Evolutionary conservation across 1,140 invertebrate genomes (phyloP), one percentile per base, ranked within the genome.

Genomic region (Drosophila bocki): DNA sequence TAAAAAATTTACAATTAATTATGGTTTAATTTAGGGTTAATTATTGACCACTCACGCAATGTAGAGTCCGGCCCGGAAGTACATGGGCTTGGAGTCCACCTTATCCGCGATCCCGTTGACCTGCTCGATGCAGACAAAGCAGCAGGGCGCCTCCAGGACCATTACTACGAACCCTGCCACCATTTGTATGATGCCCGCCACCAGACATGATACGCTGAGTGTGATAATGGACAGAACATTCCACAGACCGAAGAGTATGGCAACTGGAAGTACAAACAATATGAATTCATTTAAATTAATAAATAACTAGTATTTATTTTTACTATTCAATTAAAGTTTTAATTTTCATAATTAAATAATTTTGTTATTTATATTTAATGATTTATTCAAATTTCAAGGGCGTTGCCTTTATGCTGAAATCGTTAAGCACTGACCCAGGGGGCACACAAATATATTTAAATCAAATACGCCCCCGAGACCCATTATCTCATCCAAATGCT

Each of bases 41-140:
- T 29, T 29, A 50, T 53, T 56, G 54, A 15, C 37, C 87, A 95
- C 96, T 96, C 94, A 99, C 98, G 95, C 91, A 81, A 96, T 94
- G 94, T 99, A 99, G 54, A 95, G 94, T 9, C 95, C 95, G n/a
- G 97, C 98, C 94, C 98, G 96, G 85, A 98, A 96, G 96, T 97
- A 99, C 92, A 97, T 96, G 3, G 98, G 97, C 80, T 96, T 95
- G 47, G 95, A 94, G 80, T 99, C 98, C 47, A 97, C 95, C 93
- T 95, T 96, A 80, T 96, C 95, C 50, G 97, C 96, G 29, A 98
- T 93, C 60, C 94, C 95, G 93, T 98, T 96, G 63, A 98, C 97
- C 94, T 97, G 97, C 91, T 99, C 98, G 75, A 99, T 95, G 93
- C 98, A 99, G 92, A 97, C 95, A 93, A 98, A 99, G 93, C 98